Conservation (phyloP, 2,888 invertebrate genomes). For the Cerastis leucographa region DNA sequence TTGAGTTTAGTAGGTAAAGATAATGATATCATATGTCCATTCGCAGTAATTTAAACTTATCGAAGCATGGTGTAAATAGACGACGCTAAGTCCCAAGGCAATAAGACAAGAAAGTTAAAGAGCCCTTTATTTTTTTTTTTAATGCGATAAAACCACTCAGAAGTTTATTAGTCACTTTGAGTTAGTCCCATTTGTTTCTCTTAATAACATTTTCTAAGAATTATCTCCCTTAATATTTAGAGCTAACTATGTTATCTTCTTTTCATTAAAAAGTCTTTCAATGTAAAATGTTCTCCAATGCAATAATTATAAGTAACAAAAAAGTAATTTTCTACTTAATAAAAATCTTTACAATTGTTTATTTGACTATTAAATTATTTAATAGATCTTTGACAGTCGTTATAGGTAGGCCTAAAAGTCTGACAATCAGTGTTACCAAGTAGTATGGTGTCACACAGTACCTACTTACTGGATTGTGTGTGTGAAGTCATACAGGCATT, state of each 20-base stretch:
- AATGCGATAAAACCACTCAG: slow-evolving; percentile 11
- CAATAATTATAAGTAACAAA: neutral
- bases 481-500: no score
- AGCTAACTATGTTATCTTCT: neutral
- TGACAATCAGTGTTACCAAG: no score
- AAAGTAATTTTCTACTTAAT: neutral
- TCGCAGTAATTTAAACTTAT: no score
- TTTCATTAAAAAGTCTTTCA: neutral
- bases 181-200: slow-evolving; percentile 3
- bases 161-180: slow-evolving; percentile 18
- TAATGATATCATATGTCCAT: no score
- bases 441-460: no score
- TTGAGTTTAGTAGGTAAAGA: no score
- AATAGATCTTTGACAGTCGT: neutral
- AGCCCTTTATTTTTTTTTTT: neutral
- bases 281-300: neutral
- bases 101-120: neutral
- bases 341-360: neutral
- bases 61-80: no score
- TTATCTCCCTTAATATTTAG: neutral
- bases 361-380: neutral
- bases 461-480: no score
- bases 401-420: no score
- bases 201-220: slow-evolving; percentile 6
- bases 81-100: neutral